Conservation (phyloP, 2,113 vertebrate genomes). For the Plotosus lineatus region DNA sequence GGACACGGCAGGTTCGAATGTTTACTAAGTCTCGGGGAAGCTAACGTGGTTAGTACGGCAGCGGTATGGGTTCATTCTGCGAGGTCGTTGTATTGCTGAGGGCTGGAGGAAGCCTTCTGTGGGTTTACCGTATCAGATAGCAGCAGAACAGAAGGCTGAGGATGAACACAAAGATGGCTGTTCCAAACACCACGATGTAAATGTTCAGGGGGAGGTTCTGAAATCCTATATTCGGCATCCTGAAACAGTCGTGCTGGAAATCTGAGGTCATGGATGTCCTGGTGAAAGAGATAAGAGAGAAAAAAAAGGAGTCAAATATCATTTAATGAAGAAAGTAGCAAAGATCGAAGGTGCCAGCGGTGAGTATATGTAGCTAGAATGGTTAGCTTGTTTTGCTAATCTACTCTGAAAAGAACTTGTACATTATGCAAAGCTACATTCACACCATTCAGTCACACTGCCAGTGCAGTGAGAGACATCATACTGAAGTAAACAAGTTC, state of each 20-base stretch:
- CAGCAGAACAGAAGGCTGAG: slow-evolving; percentile 99
- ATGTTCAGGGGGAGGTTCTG: slow-evolving; percentile 99
- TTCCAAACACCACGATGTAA: slow-evolving; percentile 99
- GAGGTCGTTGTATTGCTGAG: background rate
- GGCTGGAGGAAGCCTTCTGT: slow-evolving; percentile 1
- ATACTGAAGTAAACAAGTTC: background rate
- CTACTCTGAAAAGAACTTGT: background rate
- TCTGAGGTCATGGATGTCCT: slow-evolving; percentile 96
- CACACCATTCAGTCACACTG: background rate
- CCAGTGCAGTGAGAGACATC: background rate
- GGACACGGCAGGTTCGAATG: background rate
- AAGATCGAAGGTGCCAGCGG: background rate
- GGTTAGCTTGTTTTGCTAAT: background rate
- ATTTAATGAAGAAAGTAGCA: background rate
- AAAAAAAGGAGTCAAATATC: background rate
- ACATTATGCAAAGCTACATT: background rate
- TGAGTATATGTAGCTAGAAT: background rate
- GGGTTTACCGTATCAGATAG: slow-evolving; percentile 94
- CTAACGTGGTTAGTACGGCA: background rate
- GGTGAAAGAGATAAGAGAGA: slow-evolving; percentile 46
- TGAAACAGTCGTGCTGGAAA: slow-evolving; percentile 94
- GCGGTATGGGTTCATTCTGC: slow-evolving; percentile 48
- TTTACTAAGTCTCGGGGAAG: background rate
- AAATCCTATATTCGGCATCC: slow-evolving; percentile 99
- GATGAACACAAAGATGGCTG: slow-evolving; percentile 98